Base-by-base conservation (phyloP, 1,140 invertebrate genomes). In the Pectinophora gossypiella region DNA sequence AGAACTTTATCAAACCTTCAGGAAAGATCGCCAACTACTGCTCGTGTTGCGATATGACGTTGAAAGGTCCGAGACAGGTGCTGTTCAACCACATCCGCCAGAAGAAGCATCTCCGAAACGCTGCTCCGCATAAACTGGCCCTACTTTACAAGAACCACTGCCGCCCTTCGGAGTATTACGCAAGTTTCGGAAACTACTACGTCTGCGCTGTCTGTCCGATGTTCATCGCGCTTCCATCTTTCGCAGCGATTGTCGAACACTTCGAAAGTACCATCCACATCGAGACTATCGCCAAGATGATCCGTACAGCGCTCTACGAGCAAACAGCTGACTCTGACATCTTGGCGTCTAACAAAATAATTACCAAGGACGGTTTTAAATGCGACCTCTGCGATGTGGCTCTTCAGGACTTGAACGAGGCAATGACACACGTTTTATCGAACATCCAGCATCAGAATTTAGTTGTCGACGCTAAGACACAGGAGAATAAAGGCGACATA, bases 41-140 rank as follows among this genome's bases (percentile, higher is more conserved):
- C 47, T 66, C 75, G 0, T 85, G 79, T 40, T 87, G 84, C 51
- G 81, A 85, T 27, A 79, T 84, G 76, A 82, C 80, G 4, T 40
- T 85, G 36, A 85, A 85, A 38, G 84, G 84, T 16, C 81, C 80
- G 0, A 57, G 84, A 27, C 84, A 87, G 51, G 78, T 87, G 1
- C 57, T 87, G 1, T 87, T 87, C 58, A 87, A 87, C 48, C 84
- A 87, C 20, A 82, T 84, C 7, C 74, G 84, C n/a, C 84, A 87
- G 55, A 87, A 87, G 46, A 87, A 87, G 54, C 84, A 87, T 59
- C 54, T 87, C 19, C 53, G 84, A 1, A 87, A 85, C 52, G 80
- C 81, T 0, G 81, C 81, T 0, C 84, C 84, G 5, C 59, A 68
- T 19, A 85, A 85, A 52, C 56, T 87, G 0, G 40, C 64, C 0